Conservation (phyloP, 2,888 invertebrate species). For the Poecilus cupreus region DNA sequence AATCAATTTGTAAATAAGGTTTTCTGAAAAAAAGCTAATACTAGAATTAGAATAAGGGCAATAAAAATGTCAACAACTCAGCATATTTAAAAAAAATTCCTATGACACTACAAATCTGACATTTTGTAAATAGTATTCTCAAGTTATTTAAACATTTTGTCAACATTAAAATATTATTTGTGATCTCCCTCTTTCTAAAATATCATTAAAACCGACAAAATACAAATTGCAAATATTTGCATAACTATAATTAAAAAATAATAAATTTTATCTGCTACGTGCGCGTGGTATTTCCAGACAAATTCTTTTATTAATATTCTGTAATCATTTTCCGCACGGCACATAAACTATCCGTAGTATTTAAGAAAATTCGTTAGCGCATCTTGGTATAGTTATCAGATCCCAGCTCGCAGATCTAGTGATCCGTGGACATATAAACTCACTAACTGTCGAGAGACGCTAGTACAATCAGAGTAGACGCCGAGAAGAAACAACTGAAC, state of each 20-base stretch:
- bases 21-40: too few species aligned
- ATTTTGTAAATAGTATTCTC: neutral
- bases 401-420: neutral
- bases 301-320: conserved; percentile 40
- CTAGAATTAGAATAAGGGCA: neutral
- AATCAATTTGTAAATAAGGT: too few species aligned
- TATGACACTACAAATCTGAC: neutral
- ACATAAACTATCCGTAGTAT: conserved; percentile 40
- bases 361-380: conserved; percentile 53
- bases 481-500: neutral
- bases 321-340: conserved; percentile 55
- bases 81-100: neutral
- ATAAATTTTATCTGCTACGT: conserved; percentile 21
- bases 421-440: neutral
- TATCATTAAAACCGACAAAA: neutral
- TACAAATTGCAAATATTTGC: conserved; percentile 14
- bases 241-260: conserved; percentile 2
- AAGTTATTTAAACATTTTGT: neutral
- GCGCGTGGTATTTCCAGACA: conserved; percentile 12
- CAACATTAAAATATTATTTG: neutral
- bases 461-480: neutral
- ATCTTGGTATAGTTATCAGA: conserved; percentile 8
- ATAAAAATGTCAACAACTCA: neutral
- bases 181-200: neutral
- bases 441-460: neutral